Evolutionary conservation across 2,113 vertebrate species (phyloP).

Genomic region (Anarrhichthys ocellatus): DNA sequence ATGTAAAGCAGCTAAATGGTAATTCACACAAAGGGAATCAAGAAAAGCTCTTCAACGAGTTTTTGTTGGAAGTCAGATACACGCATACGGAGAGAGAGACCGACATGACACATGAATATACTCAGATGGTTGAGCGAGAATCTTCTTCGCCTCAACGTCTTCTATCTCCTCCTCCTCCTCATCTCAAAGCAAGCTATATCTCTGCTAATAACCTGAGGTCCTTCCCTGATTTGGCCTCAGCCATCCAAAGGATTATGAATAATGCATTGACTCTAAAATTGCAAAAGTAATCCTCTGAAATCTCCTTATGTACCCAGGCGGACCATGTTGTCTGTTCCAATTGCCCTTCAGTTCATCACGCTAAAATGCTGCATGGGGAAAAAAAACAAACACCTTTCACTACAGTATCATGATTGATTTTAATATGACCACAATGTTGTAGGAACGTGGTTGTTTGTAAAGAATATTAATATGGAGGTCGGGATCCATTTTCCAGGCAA

Average conservation of each 20-base stretch:
- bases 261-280: conserved; percentile 87
- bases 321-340: conserved; percentile 80
- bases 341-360: conserved; percentile 73
- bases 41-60: conserved; percentile 50
- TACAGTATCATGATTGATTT: conserved; percentile 55
- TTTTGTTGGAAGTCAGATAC: conserved; percentile 64
- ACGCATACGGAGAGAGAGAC: conserved; percentile 50
- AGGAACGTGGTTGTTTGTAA: conserved; percentile 48
- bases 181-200: conserved; percentile 66
- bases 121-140: conserved; percentile 56
- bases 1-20: conserved; percentile 65
- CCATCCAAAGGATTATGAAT: conserved; percentile 85
- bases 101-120: conserved; percentile 53
- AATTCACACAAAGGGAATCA: conserved; percentile 63
- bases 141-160: conserved; percentile 42
- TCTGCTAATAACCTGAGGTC: conserved; percentile 79
- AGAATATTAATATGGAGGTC: conserved; percentile 34
- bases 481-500: conserved; percentile 45
- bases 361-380: conserved; percentile 50
- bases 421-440: conserved; percentile 35
- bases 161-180: conserved; percentile 62
- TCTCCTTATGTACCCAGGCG: conserved; percentile 83
- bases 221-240: conserved; percentile 83
- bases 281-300: conserved; percentile 87
- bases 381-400: conserved; percentile 27